These are phyloP conservation scores for Pedionomus torquatus DNA, from an alignment of 2,113 vertebrate genomes.

Conservation along the genomic window DNA sequence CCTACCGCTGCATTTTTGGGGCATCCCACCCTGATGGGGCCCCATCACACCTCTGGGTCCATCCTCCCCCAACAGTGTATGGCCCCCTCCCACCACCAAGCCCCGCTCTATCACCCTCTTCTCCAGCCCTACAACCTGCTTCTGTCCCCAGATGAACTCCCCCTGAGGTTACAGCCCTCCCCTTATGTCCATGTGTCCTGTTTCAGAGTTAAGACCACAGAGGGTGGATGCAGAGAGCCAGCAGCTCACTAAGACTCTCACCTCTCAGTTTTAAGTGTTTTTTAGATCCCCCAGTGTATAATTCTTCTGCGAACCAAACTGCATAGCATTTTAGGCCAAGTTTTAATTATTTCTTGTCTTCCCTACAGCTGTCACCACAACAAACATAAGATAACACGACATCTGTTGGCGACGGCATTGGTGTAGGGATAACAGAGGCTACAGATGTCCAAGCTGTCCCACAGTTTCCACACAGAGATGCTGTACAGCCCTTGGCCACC, in stretches of 20 bases:
- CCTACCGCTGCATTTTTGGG: too few relatives aligned
- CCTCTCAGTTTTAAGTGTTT: background rate
- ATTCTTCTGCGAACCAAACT: too few relatives aligned
- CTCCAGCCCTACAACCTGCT: background rate
- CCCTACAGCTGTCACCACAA: background rate
- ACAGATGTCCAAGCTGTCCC: background rate
- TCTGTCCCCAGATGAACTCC: background rate
- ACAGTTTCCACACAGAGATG: background rate
- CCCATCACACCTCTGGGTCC: background rate
- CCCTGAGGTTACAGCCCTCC: background rate
- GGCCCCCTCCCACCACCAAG: background rate
- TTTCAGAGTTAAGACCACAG: background rate
- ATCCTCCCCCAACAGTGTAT: accelerated
- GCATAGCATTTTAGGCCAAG: background rate
- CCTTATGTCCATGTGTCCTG: accelerated
- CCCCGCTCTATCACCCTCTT: background rate
- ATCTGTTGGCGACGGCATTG: too few relatives aligned
- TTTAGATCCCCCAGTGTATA: background rate
- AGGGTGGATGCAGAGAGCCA: background rate
- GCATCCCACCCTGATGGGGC: background rate
- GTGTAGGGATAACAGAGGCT: background rate
- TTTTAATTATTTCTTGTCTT: background rate
- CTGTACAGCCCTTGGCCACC: background rate
- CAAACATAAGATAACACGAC: background rate
- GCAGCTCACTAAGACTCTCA: background rate